These are phyloP conservation scores for Taphrorychus bicolor DNA, from an alignment of 2,888 invertebrate genomes.

Conservation along the genomic window DNA sequence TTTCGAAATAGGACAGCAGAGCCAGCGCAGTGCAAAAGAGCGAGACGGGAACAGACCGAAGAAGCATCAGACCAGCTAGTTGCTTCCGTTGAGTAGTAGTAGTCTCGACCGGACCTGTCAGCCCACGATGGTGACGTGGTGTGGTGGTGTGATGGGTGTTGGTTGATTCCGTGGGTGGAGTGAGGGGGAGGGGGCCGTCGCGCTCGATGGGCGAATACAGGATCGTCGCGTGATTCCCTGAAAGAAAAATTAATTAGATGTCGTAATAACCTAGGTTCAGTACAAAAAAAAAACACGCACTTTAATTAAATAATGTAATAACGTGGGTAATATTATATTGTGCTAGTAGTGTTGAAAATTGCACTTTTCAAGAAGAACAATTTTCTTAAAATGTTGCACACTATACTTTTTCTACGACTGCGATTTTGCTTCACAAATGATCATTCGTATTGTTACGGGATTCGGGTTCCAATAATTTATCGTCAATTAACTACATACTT, in stretches of 20 bases:
- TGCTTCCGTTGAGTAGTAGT: conserved; percentile 51
- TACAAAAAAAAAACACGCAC: no score
- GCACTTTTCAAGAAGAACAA: no score
- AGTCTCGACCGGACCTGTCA: conserved; percentile 57
- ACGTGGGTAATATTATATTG: no score
- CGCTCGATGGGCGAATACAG: conserved; percentile 49
- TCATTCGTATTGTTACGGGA: no score
- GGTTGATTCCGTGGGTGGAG: conserved; percentile 10
- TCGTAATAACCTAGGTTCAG: no score
- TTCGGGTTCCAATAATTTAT: no score
- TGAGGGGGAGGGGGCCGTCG: conserved; percentile 55
- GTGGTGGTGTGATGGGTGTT: background rate
- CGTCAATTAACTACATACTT: no score
- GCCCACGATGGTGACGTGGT: conserved; percentile 53
- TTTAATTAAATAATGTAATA: no score
- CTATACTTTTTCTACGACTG: no score
- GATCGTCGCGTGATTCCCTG: conserved; percentile 50
- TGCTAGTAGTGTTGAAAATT: no score
- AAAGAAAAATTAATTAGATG: conserved; percentile 37
- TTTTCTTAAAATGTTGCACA: no score
- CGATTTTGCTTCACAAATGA: no score
- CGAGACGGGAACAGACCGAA: conserved; percentile 53
- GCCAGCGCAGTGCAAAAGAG: conserved; percentile 54
- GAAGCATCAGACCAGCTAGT: conserved; percentile 60
- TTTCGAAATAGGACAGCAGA: conserved; percentile 2